These are phyloP conservation scores for Columba janthina DNA, from an alignment of 2,113 vertebrate species.

Conservation along the genomic window DNA sequence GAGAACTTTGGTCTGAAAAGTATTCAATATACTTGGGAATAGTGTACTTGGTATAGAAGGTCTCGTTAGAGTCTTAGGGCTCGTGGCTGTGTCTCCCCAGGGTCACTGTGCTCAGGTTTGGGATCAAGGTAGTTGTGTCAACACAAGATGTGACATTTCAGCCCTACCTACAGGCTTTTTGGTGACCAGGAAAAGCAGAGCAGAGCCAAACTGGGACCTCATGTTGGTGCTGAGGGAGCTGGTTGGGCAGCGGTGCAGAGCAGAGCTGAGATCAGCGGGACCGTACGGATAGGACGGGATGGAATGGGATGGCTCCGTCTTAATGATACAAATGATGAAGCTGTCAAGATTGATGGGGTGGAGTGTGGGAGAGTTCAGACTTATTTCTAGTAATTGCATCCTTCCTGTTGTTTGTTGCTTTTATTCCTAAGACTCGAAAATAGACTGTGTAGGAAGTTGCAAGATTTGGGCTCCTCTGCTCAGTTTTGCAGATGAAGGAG, in stretches of 20 bases:
- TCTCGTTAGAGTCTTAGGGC: background rate
- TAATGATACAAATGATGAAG: background rate
- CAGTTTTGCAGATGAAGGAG: background rate
- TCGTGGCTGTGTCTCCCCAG: background rate
- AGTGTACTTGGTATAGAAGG: background rate
- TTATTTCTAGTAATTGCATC: background rate
- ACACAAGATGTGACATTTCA: background rate
- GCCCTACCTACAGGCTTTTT: fast-evolving
- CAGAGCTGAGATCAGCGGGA: background rate
- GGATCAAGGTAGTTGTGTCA: background rate
- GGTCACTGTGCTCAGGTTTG: background rate
- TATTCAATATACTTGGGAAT: background rate
- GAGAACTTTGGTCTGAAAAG: background rate
- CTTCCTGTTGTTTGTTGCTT: background rate
- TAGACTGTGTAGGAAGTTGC: slow-evolving; percentile 12
- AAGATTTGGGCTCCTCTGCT: slow-evolving; percentile 5
- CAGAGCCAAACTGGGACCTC: background rate
- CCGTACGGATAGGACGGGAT: fast-evolving
- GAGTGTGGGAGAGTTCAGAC: background rate
- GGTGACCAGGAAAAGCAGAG: background rate
- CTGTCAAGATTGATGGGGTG: background rate
- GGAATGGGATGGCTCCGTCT: background rate
- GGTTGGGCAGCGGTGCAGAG: background rate
- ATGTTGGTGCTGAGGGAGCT: background rate
- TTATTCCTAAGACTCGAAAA: background rate